Base-by-base conservation (phyloP, 2,113 vertebrate genomes). In the Charina bottae region DNA sequence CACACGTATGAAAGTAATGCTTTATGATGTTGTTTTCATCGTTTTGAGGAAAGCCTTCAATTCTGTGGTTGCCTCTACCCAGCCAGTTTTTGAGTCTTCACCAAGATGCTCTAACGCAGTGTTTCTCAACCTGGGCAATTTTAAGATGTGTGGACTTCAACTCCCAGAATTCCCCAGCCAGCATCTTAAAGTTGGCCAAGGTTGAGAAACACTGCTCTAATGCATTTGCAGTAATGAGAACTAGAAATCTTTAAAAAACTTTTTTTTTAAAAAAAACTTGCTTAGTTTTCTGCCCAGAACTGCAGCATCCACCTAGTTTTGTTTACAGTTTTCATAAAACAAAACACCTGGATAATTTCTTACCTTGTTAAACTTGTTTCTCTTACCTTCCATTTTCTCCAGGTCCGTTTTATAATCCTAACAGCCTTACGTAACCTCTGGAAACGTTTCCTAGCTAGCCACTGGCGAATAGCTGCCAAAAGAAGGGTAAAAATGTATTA, bases 321-420 rank as follows among this genome's bases (percentile, higher is more conserved):
- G 26, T 54, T 68, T 33, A 13, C 59, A 84, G 46, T 46, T 84
- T 84, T 62, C 56, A 28, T 68, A 37, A 42, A 46, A n/a, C 2
- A 72, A 72, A 72, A 72, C 1, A 2, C n/a, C 9, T 15, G 49
- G 49, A 64, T 49, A 4, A n/a, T 33, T 9, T 28, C 33, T 23
- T 1, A 2, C 8, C 4, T 26, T 3, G 53, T 37, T 2, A 5
- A 11, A 3, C 7, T 26, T 3, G 54, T 8, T 0, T 33, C 6
- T 94, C 98, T 98, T 93, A 99, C 99, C 94, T 95, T 98, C 98
- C 99, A 98, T n/a, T 92, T 97, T 95, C 93, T 98, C 99, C 99
- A 99, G 2, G 93, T 86, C 0, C 0, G 96, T 92, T 99, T 97
- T 92, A 99, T 98, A 91, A 97, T 85, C 0, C 89, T 24, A 13